Evolutionary conservation across 2,888 invertebrate species (phyloP).

Genomic region (Microdon myrmicae): DNA sequence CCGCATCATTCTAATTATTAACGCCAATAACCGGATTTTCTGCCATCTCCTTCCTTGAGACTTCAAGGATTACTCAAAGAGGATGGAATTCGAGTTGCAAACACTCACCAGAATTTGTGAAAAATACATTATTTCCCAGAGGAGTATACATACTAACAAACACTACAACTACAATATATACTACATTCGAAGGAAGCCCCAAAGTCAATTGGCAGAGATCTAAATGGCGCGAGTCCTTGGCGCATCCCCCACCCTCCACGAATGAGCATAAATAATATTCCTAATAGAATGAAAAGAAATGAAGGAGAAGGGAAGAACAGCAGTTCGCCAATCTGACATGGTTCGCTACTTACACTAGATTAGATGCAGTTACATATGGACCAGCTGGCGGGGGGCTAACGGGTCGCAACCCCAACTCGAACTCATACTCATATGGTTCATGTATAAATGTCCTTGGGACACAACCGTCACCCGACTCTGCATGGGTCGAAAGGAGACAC

Average conservation of each 20-base stretch:
- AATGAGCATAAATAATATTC: conserved; percentile 51
- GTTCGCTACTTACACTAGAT: conserved; percentile 51
- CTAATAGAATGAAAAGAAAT: conserved; percentile 42
- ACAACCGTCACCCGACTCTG: conserved; percentile 11
- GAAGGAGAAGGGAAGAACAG: background rate
- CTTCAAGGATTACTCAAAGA: too few relatives aligned
- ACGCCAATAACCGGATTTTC: too few relatives aligned
- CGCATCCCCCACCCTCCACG: conserved; percentile 23
- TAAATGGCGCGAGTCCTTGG: conserved; percentile 30
- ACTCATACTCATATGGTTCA: conserved; percentile 18
- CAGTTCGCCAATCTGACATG: conserved; percentile 47
- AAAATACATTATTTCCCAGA: too few relatives aligned
- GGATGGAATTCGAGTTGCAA: too few relatives aligned
- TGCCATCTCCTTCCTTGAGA: too few relatives aligned
- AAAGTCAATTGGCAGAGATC: conserved; percentile 48
- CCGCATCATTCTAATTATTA: too few relatives aligned
- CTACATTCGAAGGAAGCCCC: too few relatives aligned
- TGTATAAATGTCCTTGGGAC: conserved; percentile 31
- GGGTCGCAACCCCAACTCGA: conserved; percentile 4
- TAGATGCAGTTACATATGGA: conserved; percentile 48
- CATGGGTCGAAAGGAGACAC: conserved; percentile 12
- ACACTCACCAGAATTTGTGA: too few relatives aligned
- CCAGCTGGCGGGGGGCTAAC: conserved; percentile 14
- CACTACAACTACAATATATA: too few relatives aligned
- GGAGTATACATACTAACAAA: too few relatives aligned